Base-by-base conservation (phyloP, 1,140 invertebrate species). In the Eurosta solidaginis region DNA sequence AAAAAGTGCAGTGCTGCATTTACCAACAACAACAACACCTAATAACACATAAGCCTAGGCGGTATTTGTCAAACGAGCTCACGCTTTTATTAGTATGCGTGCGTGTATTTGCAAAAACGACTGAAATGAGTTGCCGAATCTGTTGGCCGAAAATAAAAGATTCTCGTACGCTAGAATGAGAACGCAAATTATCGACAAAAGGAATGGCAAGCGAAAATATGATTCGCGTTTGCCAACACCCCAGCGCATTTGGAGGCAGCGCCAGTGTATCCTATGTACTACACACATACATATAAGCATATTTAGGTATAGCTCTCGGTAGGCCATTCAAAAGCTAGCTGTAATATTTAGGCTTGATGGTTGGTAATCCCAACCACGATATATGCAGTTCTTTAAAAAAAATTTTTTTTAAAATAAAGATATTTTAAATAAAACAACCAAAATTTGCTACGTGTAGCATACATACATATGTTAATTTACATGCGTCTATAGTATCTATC, bases 71-170 rank as follows among this genome's bases (percentile, higher is more conserved):
- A 59, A 49, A 59, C 54, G 22, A 9, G 4, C 10, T 3, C 22
- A 25, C 22, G 49, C 22, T n/a, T 68, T 29, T n/a, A 20, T 9
- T 40, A 27, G 33, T n/a, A 17, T 68, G 33, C 27, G 59, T 40
- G 59, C 27, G 59, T n/a, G 29, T 10, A 68, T 40, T 59, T 68
- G 59, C 59, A 68, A 68, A 29, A 40, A 68, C 59, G 59, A 40
- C 40, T 68, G 59, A 68, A 68, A 68, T 68, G 59, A 68, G 59
- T 68, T 68, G 59, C 59, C 59, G 59, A 68, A 68, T 33, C 59
- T 68, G 59, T 22, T 68, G 59, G 59, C 59, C 59, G 59, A 68
- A 68, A 68, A 68, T 68, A 68, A 68, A 68, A 68, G 40, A 33
- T 20, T n/a, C 33, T 27, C 29, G 59, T 68, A 33, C 59, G 59